phyloP scores from a whole-genome alignment of 1,140 invertebrate species.

The Pogonus chalceus region DNA sequence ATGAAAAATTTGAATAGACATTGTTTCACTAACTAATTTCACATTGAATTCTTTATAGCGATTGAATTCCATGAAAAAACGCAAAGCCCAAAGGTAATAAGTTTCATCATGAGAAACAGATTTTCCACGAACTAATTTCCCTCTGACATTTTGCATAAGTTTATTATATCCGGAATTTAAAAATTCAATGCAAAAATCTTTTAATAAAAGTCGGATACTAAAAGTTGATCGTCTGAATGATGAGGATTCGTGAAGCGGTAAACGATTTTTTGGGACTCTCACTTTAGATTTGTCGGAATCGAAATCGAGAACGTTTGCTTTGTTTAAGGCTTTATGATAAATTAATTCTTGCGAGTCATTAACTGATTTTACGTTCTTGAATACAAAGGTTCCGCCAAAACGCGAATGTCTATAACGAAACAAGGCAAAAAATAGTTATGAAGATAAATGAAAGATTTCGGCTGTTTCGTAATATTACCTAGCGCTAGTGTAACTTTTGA shows the following conservation, averaged over 20 bases:
- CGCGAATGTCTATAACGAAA: constrained; percentile 62
- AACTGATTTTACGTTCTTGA: constrained; percentile 89
- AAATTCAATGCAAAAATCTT: constrained; percentile 91
- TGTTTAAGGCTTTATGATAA: constrained; percentile 72
- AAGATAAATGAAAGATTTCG: not conserved
- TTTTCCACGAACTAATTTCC: constrained; percentile 49
- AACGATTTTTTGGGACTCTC: constrained; percentile 55
- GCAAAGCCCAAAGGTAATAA: constrained; percentile 87
- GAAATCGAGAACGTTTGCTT: constrained; percentile 66
- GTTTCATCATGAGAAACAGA: constrained; percentile 62
- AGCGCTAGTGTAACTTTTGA: constrained; percentile 52
- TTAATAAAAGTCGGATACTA: constrained; percentile 74
- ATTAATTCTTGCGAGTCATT: constrained; percentile 79
- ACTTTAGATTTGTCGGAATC: constrained; percentile 60
- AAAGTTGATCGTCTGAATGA: constrained; percentile 63
- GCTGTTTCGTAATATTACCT: constrained; percentile 38
- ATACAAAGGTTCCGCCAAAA: constrained; percentile 86
- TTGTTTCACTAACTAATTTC: constrained; percentile 82
- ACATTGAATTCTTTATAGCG: constrained; percentile 72
- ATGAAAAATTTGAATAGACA: constrained; percentile 84
- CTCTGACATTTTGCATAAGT: constrained; percentile 74
- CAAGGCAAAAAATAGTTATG: constrained; percentile 6
- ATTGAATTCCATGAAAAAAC: constrained; percentile 98
- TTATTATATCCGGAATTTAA: constrained; percentile 85
- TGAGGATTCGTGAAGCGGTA: constrained; percentile 44